These are phyloP conservation scores for Crenuchus spilurus DNA, from an alignment of 2,797 vertebrate genomes.

Conservation along the genomic window DNA sequence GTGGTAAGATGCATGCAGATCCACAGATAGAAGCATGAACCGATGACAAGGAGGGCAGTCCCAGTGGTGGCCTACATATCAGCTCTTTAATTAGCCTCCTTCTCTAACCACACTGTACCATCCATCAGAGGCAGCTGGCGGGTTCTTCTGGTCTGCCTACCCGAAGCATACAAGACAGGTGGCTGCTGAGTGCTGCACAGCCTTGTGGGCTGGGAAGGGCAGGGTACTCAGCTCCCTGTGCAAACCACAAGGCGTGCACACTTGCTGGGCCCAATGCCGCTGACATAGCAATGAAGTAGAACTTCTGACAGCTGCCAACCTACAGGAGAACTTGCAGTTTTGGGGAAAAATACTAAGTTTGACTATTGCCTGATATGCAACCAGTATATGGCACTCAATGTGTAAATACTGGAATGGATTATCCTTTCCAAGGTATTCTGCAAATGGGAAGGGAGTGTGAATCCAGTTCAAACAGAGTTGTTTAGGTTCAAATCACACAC, in stretches of 20 bases:
- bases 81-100: conserved; percentile 46
- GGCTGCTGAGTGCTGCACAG: not conserved
- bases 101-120: conserved; percentile 18
- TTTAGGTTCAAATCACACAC: not conserved
- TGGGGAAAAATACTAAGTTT: not conserved
- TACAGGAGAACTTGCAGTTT: not conserved
- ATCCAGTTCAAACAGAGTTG: not conserved
- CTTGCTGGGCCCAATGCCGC: conserved; percentile 9
- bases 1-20: not conserved
- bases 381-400: not conserved
- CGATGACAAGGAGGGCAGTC: conserved; percentile 24
- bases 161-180: conserved; percentile 27
- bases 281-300: not conserved
- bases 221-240: not conserved
- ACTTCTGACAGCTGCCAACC: conserved; percentile 8
- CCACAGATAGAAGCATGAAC: not conserved
- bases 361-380: not conserved
- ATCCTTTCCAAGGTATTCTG: not conserved
- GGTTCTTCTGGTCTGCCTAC: conserved; percentile 15
- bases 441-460: not conserved
- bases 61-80: conserved; percentile 41
- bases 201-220: conserved; percentile 19
- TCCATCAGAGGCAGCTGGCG: conserved; percentile 33
- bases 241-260: conserved; percentile 20
- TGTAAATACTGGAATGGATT: not conserved